Conservation (phyloP, 2,888 invertebrate genomes). For the Ceratothoa steindachneri region DNA sequence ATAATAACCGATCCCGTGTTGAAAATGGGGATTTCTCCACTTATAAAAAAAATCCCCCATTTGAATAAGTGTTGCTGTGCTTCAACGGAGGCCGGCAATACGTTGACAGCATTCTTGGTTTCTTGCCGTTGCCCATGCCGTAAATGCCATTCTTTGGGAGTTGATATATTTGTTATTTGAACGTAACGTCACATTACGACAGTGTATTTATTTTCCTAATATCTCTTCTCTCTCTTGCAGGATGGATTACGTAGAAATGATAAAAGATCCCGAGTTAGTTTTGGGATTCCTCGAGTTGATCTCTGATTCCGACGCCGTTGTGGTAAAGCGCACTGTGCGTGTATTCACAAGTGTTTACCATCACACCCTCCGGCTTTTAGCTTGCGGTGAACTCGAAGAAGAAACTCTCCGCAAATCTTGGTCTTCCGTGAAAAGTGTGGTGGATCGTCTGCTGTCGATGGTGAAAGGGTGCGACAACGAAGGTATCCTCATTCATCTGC, state of each 20-base stretch:
- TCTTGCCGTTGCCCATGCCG: too few relatives aligned
- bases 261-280: constrained; percentile 36
- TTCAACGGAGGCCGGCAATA: too few relatives aligned
- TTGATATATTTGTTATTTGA: too few relatives aligned
- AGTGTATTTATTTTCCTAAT: background rate
- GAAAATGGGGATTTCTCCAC: too few relatives aligned
- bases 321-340: constrained; percentile 41
- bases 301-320: constrained; percentile 29
- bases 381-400: constrained; percentile 32
- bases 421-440: constrained; percentile 30
- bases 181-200: too few relatives aligned
- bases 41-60: too few relatives aligned
- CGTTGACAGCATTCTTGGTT: too few relatives aligned
- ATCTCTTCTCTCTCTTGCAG: too few relatives aligned
- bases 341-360: constrained; percentile 46
- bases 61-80: too few relatives aligned
- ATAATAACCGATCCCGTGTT: too few relatives aligned
- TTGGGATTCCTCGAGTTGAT: constrained; percentile 29
- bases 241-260: constrained; percentile 45
- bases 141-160: too few relatives aligned
- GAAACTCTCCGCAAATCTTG: constrained; percentile 25
- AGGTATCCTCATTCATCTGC: constrained; percentile 33
- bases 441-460: constrained; percentile 27
- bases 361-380: constrained; percentile 34
- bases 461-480: constrained; percentile 31